Percentiles rank a stretch among this genome's conserved stretches.
These are phyloP conservation scores for Mya arenaria DNA, from an alignment of 1,140 invertebrate genomes.

Conservation along the genomic window DNA sequence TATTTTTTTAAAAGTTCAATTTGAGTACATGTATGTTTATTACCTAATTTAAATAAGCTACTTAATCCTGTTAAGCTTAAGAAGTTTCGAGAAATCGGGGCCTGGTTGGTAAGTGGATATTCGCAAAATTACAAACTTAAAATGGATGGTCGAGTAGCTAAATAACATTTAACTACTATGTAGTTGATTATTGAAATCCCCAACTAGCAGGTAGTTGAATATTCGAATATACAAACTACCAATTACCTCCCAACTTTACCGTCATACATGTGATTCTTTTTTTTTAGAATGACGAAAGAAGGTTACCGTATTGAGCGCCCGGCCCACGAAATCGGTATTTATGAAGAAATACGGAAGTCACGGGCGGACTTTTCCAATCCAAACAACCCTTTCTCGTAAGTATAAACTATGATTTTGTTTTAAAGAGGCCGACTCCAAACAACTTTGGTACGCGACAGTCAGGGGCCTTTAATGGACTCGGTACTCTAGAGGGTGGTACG, in stretches of 20 bases:
- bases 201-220: background rate
- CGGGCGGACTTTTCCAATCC: constrained; percentile 17
- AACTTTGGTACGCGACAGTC: too few species aligned
- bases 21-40: background rate
- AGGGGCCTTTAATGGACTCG: too few species aligned
- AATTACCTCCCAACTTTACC: background rate
- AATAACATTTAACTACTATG: background rate
- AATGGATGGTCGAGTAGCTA: background rate
- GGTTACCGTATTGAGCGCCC: constrained; percentile 24
- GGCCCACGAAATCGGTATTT: background rate
- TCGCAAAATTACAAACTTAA: background rate
- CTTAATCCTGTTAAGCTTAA: background rate
- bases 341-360: constrained; percentile 11
- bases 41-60: too few species aligned
- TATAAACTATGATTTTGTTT: too few species aligned
- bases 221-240: background rate
- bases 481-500: too few species aligned
- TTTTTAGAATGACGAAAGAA: constrained; percentile 2
- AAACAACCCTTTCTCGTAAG: constrained; percentile 49
- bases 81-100: too few species aligned
- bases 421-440: too few species aligned
- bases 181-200: background rate
- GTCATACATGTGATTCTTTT: background rate
- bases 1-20: too few species aligned
- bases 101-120: too few species aligned